phyloP scores from a whole-genome alignment of 1,140 invertebrate genomes.

The Zaprionus ornatus region DNA sequence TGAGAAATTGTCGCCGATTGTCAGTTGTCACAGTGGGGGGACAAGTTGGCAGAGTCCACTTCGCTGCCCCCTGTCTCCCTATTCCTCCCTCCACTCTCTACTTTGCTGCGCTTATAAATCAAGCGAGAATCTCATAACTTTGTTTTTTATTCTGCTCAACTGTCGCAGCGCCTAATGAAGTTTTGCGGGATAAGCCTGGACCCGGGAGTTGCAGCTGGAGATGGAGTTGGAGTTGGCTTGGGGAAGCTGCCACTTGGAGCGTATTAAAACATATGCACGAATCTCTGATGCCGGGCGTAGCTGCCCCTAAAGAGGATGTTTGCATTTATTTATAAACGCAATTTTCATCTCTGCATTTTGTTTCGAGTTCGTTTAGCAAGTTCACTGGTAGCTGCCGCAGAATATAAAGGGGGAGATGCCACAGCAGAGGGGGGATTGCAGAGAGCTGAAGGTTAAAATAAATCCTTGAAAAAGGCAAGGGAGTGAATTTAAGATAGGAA shows the following conservation, averaged over 20 bases:
- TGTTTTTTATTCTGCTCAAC: constrained; percentile 43
- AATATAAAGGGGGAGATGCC: neutral
- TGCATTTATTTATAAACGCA: constrained; percentile 60
- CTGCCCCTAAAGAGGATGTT: constrained; percentile 65
- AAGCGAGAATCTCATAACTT: constrained; percentile 63
- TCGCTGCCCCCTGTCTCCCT: constrained; percentile 1
- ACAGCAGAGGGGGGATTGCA: neutral
- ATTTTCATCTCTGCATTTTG: constrained; percentile 28
- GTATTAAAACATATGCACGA: constrained; percentile 39
- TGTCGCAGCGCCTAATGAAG: constrained; percentile 56
- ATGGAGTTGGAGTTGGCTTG: neutral
- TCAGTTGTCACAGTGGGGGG: constrained; percentile 43
- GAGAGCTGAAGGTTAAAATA: neutral
- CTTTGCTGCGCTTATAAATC: constrained; percentile 60
- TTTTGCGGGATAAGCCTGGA: constrained; percentile 22
- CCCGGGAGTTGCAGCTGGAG: neutral
- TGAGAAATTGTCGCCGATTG: constrained; percentile 75
- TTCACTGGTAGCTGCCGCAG: constrained; percentile 29
- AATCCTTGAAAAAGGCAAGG: neutral
- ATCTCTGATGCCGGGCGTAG: neutral
- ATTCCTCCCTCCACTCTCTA: neutral
- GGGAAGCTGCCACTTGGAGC: constrained; percentile 39
- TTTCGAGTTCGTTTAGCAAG: constrained; percentile 63
- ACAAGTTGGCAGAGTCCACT: neutral
- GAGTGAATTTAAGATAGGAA: no score